Conservation (phyloP, 2,797 vertebrate species). For the Phataginus tetradactyla region DNA sequence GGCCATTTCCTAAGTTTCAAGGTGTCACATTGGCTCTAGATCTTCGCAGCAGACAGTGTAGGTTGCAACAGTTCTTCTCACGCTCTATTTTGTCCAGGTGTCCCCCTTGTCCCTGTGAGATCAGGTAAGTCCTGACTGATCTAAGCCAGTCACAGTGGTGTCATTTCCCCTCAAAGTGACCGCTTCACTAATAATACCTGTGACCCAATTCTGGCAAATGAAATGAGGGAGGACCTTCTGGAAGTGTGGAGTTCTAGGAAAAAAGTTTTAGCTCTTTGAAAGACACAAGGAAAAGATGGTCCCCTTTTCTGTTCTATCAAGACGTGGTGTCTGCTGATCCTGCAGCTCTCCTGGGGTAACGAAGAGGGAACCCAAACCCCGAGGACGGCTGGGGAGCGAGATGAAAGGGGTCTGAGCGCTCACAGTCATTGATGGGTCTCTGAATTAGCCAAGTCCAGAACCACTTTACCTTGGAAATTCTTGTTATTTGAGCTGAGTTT, state of each 20-base stretch:
- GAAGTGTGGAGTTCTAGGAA: background rate
- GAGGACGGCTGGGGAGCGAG: background rate
- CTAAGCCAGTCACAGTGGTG: background rate
- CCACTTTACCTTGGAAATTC: background rate
- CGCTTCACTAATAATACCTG: background rate
- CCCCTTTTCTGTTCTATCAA: background rate
- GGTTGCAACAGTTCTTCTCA: background rate
- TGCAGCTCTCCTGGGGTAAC: background rate
- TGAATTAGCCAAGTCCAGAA: background rate
- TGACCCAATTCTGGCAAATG: background rate
- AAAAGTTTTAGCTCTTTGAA: background rate
- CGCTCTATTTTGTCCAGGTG: background rate
- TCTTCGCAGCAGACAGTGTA: background rate
- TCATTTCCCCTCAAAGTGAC: background rate
- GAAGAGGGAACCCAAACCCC: background rate
- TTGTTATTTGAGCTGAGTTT: background rate
- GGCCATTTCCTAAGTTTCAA: background rate
- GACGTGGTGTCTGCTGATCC: background rate
- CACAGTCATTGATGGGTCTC: background rate
- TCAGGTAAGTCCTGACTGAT: background rate
- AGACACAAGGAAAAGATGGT: background rate
- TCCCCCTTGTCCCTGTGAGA: background rate
- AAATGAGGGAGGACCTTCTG: background rate
- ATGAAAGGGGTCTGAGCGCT: background rate
- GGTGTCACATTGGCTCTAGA: no score